Percentiles rank a stretch among this genome's conserved stretches.
phyloP scores from a whole-genome alignment of 1,140 invertebrate genomes.

The Orussus abietinus region DNA sequence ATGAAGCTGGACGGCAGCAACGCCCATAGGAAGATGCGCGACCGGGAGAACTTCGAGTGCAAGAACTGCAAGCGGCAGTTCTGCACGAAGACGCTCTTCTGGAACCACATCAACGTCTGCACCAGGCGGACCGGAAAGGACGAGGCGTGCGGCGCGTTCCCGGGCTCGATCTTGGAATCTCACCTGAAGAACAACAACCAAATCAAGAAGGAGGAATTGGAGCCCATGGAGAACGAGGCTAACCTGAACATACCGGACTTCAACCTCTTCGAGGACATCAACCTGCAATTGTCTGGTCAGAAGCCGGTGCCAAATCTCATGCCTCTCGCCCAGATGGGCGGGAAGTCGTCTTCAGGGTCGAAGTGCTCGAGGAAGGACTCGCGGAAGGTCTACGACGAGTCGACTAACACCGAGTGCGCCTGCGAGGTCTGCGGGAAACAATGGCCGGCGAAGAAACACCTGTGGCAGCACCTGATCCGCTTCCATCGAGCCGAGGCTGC shows the following conservation, averaged over 20 bases:
- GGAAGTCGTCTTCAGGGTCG: conserved; percentile 25
- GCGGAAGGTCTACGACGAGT: conserved; percentile 50
- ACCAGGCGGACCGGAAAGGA: conserved; percentile 20
- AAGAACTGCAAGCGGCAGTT: conserved; percentile 47
- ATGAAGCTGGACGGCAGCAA: conserved; percentile 26
- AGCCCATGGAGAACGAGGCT: conserved; percentile 30
- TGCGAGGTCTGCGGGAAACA: conserved; percentile 61
- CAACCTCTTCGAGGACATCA: conserved; percentile 50
- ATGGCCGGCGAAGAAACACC: conserved; percentile 61
- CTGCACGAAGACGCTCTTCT: conserved; percentile 41
- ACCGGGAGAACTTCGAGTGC: conserved; percentile 42
- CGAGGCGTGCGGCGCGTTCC: conserved; percentile 12
- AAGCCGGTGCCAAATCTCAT: conserved; percentile 48
- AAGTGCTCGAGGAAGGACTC: conserved; percentile 50
- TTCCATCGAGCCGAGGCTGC: conserved; percentile 59
- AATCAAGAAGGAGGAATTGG: conserved; percentile 40
- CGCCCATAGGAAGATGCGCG: conserved; percentile 23
- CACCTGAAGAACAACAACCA: conserved; percentile 49
- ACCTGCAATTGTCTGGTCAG: conserved; percentile 45
- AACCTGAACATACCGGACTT: conserved; percentile 51
- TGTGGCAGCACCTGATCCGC: conserved; percentile 63
- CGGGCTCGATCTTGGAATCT: conserved; percentile 41
- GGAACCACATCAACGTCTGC: conserved; percentile 44
- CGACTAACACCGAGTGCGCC: conserved; percentile 48
- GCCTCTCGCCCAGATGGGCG: conserved; percentile 37